Conservation (phyloP, 2,888 invertebrate genomes). For the Zygaena filipendulae region DNA sequence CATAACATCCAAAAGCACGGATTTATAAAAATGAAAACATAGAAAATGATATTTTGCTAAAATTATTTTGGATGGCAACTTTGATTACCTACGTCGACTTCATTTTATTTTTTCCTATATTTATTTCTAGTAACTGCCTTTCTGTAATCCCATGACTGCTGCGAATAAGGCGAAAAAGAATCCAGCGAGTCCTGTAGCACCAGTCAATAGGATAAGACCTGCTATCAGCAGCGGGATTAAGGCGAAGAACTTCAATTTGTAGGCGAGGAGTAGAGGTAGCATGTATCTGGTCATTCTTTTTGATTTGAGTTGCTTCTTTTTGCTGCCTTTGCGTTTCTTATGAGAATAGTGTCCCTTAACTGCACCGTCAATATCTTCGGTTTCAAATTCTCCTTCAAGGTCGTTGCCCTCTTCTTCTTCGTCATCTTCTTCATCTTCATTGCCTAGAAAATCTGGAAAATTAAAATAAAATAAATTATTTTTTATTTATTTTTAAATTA, state of each 20-base stretch:
- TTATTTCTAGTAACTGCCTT: constrained; percentile 43
- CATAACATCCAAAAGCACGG: too few species aligned
- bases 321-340: constrained; percentile 18
- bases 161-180: constrained; percentile 91
- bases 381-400: constrained; percentile 18
- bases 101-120: constrained; percentile 22
- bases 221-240: constrained; percentile 81
- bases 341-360: neutral
- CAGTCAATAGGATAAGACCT: constrained; percentile 76
- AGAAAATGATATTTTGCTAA: constrained; percentile 20
- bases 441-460: constrained; percentile 50
- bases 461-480: constrained; percentile 11
- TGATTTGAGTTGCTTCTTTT: constrained; percentile 41
- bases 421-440: constrained; percentile 34
- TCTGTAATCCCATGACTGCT: constrained; percentile 81
- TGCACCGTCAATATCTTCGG: neutral
- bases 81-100: constrained; percentile 35
- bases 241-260: constrained; percentile 85
- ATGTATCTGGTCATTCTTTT: constrained; percentile 76
- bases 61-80: constrained; percentile 48
- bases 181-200: constrained; percentile 84
- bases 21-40: constrained; percentile 1
- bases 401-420: constrained; percentile 28
- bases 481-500: too few species aligned
- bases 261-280: constrained; percentile 81